A percentile compares a stretch with the other conserved stretches of the same genome.
phyloP scores from a whole-genome alignment of 2,888 invertebrate species.

The Drosophila koepferae region DNA sequence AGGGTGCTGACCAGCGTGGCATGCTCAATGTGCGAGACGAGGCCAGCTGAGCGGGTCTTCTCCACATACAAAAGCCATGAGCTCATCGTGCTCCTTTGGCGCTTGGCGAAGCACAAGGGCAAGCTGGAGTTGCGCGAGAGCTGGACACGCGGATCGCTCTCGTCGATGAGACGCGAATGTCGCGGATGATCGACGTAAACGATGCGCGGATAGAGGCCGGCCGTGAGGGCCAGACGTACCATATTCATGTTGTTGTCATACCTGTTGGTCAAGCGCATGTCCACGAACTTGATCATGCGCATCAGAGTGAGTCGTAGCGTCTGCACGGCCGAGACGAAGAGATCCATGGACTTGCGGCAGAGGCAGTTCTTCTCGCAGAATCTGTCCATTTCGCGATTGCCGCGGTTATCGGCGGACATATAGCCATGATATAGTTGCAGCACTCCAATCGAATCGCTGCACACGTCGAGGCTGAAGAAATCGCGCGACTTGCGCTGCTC shows the following conservation, averaged over 20 bases:
- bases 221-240: slow-evolving; percentile 94
- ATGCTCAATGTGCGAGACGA: slow-evolving; percentile 90
- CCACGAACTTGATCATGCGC: slow-evolving; percentile 87
- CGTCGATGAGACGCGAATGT: slow-evolving; percentile 87
- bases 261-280: slow-evolving; percentile 9
- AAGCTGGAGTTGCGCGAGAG: slow-evolving; percentile 88
- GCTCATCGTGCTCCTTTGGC: slow-evolving; percentile 85
- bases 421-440: slow-evolving; percentile 93
- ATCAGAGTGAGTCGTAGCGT: slow-evolving; percentile 93
- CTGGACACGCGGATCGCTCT: slow-evolving; percentile 87
- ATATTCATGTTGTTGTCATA: slow-evolving; percentile 89
- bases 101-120: slow-evolving; percentile 65
- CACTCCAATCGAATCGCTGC: slow-evolving; percentile 96
- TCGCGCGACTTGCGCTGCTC: slow-evolving; percentile 88
- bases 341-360: slow-evolving; percentile 91
- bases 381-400: slow-evolving; percentile 14
- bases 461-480: slow-evolving; percentile 90
- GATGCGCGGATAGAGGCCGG: slow-evolving; percentile 96
- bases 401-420: slow-evolving; percentile 87
- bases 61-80: slow-evolving; percentile 96
- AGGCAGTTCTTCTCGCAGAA: slow-evolving; percentile 73
- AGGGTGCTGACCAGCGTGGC: slow-evolving; percentile 93
- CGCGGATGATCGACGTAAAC: slow-evolving; percentile 89
- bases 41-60: slow-evolving; percentile 89
- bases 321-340: slow-evolving; percentile 93